A percentile compares a stretch with the other conserved stretches of the same genome.
Evolutionary conservation across 1,140 invertebrate genomes (phyloP).

Genomic region (Chrysopa pallens): DNA sequence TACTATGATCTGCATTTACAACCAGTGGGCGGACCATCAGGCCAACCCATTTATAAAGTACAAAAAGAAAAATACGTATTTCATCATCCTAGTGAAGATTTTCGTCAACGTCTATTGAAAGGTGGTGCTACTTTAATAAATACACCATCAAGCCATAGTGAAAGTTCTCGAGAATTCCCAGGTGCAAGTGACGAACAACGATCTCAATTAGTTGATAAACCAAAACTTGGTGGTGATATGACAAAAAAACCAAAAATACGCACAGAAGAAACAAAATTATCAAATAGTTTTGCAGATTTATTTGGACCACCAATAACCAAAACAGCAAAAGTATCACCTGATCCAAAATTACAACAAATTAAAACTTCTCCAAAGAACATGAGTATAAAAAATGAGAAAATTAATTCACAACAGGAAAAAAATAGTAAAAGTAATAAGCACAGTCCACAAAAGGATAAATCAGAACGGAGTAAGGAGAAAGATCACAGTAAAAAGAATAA

Average conservation of each 20-base stretch:
- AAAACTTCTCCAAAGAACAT: conserved; percentile 28
- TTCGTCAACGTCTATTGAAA: conserved; percentile 68
- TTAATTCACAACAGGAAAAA: conserved; percentile 32
- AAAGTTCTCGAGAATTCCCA: conserved; percentile 3
- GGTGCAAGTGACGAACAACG: not conserved
- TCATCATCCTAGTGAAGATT: conserved; percentile 72
- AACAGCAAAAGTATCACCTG: conserved; percentile 40
- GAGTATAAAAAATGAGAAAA: conserved; percentile 10
- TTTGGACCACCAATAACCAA: conserved; percentile 66
- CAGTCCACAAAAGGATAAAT: conserved; percentile 29
- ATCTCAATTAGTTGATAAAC: conserved; percentile 40
- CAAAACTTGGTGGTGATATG: conserved; percentile 36
- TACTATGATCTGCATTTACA: conserved; percentile 75
- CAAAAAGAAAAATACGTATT: conserved; percentile 62
- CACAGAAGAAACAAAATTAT: conserved; percentile 31
- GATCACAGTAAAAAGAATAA: conserved; percentile 38
- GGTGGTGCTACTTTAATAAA: conserved; percentile 53
- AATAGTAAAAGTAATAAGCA: conserved; percentile 37
- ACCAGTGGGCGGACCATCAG: conserved; percentile 46
- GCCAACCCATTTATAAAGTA: conserved; percentile 44
- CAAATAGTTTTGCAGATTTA: conserved; percentile 50
- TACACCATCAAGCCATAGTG: conserved; percentile 27
- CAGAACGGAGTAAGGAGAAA: conserved; percentile 29
- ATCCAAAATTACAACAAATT: conserved; percentile 28
- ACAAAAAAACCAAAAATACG: conserved; percentile 45